Evolutionary conservation across 1,140 invertebrate species (phyloP), one percentile per base, ranked within the genome.

Genomic region (Drosophila willistoni): DNA sequence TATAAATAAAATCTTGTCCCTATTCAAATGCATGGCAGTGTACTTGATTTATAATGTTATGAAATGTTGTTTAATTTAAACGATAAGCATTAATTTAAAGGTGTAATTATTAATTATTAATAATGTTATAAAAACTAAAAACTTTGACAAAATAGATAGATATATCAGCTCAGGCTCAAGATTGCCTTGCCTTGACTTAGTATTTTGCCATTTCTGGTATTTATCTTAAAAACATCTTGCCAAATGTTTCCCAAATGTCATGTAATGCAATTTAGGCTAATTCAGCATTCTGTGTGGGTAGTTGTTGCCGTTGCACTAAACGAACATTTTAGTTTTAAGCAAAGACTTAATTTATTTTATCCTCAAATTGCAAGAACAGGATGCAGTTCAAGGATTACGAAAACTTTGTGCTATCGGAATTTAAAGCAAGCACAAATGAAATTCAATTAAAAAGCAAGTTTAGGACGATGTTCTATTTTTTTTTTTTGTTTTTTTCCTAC

Each of bases 361-460:
- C 25, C 14, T 57, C 56, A 59, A 59, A 59, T 13, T 59, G 56
- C 56, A 59, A 59, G 17, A 39, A 17, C 7, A 14, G 7, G 36
- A n/a, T 59, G 17, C 14, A 59, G 34, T 14, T 39, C 56, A 36
- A 59, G 44, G 44, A 51, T 22, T 5, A 22, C 9, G 44, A 51
- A 3, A 19, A 51, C 19, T 22, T 9, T 14, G 3, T 51, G 14
- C 41, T 9, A 60, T 22, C 13, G 2, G 39, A 63, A 55, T 44
- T 62, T 62, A 62, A 59, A 39, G 3, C 7, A 51, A 22, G 65
- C 57, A 54, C 59, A 47, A 63, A 70, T 29, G 25, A n/a, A 54
- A 55, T 68, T 33, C 29, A 68, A 68, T 62, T 59, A 22, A 57
- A 54, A 61, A 6, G 7, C 13, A 62, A 62, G 42, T 60, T 10